These are phyloP conservation scores for Pseudococcus jackbeardsleyi DNA, from an alignment of 2,888 invertebrate species.

Conservation along the genomic window DNA sequence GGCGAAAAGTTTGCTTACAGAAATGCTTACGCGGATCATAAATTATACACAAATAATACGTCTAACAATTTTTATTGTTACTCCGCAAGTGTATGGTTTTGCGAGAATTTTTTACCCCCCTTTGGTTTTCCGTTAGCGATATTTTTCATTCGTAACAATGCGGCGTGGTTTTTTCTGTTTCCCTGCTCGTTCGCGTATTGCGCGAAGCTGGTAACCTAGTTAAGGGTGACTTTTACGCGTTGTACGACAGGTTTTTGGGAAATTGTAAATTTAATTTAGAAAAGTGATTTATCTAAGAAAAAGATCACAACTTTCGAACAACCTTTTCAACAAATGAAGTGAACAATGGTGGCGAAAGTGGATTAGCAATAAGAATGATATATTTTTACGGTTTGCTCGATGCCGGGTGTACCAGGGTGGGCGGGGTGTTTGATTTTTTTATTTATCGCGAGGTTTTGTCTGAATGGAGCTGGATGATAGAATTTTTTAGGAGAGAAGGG, in stretches of 20 bases:
- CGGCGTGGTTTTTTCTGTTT: background rate
- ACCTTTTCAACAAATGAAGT: constrained; percentile 50
- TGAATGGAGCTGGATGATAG: background rate
- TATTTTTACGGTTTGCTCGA: background rate
- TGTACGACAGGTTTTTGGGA: constrained; percentile 38
- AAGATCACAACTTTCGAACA: background rate
- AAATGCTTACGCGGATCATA: background rate
- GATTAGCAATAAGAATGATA: constrained; percentile 38
- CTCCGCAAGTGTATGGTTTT: background rate
- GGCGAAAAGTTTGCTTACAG: constrained; percentile 34
- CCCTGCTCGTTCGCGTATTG: background rate
- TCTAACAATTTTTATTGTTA: constrained; percentile 45
- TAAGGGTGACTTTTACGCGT: constrained; percentile 25
- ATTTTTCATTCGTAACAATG: constrained; percentile 24
- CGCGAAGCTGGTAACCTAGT: background rate
- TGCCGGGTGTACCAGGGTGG: background rate
- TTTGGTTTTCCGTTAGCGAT: constrained; percentile 2
- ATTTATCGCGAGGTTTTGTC: constrained; percentile 1
- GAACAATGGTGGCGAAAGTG: constrained; percentile 39
- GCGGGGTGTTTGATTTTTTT: background rate
- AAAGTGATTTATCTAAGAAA: constrained; percentile 46
- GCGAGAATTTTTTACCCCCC: background rate
- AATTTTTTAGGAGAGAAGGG: background rate
- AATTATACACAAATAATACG: constrained; percentile 37
- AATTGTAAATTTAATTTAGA: constrained; percentile 48